phyloP scores from a whole-genome alignment of 1,140 invertebrate species.

The Ceratina australensis region DNA sequence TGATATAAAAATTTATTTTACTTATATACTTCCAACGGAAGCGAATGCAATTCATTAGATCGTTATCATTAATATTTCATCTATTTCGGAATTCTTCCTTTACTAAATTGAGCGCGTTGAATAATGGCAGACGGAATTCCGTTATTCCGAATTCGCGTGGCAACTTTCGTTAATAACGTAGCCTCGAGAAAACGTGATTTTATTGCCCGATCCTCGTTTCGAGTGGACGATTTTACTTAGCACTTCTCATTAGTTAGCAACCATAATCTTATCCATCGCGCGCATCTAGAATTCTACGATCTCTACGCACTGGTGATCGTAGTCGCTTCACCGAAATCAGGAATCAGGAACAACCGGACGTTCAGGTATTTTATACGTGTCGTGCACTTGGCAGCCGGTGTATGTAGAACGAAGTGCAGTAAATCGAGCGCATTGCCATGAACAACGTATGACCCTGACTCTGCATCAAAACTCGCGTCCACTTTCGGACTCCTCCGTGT shows the following conservation, averaged over 20 bases:
- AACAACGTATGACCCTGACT: conserved; percentile 42
- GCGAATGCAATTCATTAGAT: no score
- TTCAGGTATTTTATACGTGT: conserved; percentile 53
- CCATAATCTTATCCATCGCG: conserved; percentile 25
- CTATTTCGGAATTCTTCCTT: no score
- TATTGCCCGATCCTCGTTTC: conserved; percentile 9
- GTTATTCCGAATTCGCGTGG: no score
- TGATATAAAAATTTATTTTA: no score
- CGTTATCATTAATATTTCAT: no score
- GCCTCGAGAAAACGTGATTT: conserved; percentile 3
- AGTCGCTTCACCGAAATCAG: conserved; percentile 49
- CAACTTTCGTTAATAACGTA: background rate
- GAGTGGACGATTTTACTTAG: conserved; percentile 29
- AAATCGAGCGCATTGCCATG: conserved; percentile 48
- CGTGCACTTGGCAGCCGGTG: conserved; percentile 48
- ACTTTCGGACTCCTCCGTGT: background rate
- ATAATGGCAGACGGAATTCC: no score
- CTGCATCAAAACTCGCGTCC: conserved; percentile 23
- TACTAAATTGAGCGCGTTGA: background rate
- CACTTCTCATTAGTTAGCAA: conserved; percentile 28
- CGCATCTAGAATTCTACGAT: conserved; percentile 37
- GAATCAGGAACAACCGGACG: conserved; percentile 53
- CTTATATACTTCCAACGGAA: no score
- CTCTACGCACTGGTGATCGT: conserved; percentile 44
- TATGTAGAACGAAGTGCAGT: conserved; percentile 57